These are phyloP conservation scores for Ridgeia piscesae DNA, from an alignment of 1,140 invertebrate species.

Conservation along the genomic window DNA sequence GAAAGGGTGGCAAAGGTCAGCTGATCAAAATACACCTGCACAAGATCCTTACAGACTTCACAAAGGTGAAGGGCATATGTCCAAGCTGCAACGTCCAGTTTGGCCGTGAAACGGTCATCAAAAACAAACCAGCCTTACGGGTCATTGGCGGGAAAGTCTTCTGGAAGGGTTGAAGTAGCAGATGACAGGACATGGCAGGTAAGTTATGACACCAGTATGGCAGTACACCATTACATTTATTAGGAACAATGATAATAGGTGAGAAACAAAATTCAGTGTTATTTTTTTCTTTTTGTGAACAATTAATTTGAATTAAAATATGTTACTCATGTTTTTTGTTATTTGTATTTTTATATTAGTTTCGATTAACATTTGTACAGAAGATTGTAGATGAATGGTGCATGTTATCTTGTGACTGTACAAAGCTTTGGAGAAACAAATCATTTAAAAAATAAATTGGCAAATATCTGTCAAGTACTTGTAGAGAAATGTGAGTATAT, in stretches of 20 bases:
- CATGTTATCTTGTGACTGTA: no score
- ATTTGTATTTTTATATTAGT: no score
- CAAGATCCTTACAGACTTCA: constrained; percentile 23
- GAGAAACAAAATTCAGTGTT: background rate
- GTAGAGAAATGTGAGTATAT: no score
- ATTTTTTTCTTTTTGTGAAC: background rate
- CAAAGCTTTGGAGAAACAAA: no score
- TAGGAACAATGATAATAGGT: background rate
- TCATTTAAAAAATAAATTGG: no score
- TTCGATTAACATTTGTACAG: no score
- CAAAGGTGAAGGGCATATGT: constrained; percentile 18
- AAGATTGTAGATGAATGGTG: no score
- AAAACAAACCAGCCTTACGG: constrained; percentile 22
- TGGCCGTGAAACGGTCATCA: constrained; percentile 23
- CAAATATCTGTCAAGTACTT: no score
- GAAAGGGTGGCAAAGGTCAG: constrained; percentile 24
- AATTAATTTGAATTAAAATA: no score
- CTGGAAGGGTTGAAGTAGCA: background rate
- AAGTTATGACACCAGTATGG: background rate
- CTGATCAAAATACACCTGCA: constrained; percentile 23
- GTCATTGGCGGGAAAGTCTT: constrained; percentile 22
- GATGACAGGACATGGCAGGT: constrained; percentile 6
- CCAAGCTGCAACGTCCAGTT: constrained; percentile 14
- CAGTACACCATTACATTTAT: background rate
- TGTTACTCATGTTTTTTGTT: no score